A percentile compares a stretch with the other conserved stretches of the same genome.
phyloP scores from a whole-genome alignment of 2,888 invertebrate species.

The Drosophila nr. perissopoda region DNA sequence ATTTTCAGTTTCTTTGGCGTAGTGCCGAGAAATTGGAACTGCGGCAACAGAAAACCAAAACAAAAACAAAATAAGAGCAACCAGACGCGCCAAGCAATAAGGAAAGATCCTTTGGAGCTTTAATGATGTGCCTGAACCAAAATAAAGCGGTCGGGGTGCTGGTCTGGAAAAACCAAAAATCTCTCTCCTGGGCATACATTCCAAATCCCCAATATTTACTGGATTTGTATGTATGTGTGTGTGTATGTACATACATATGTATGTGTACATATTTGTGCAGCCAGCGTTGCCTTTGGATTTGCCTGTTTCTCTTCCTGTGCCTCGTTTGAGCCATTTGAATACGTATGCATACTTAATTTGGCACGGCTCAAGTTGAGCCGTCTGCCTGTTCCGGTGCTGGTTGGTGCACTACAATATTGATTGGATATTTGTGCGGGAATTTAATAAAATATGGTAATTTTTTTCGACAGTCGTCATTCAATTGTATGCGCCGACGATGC shows the following conservation, averaged over 20 bases:
- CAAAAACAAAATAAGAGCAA: conserved; percentile 32
- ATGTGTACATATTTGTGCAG: conserved; percentile 37
- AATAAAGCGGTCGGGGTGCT: conserved; percentile 39
- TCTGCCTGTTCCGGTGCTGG: conserved; percentile 55
- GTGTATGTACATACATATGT: conserved; percentile 32
- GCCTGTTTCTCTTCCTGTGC: conserved; percentile 22
- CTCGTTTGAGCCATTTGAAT: conserved; percentile 71
- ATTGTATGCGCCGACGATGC: conserved; percentile 48
- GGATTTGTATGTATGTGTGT: conserved; percentile 30
- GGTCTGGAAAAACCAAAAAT: conserved; percentile 73
- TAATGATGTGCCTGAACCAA: conserved; percentile 71
- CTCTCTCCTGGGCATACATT: conserved; percentile 64
- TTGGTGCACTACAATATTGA: conserved; percentile 76
- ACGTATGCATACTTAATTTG: conserved; percentile 79
- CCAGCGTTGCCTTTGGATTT: conserved; percentile 34
- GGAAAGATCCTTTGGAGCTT: conserved; percentile 38
- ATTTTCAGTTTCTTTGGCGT: conserved; percentile 31
- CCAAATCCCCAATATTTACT: conserved; percentile 29
- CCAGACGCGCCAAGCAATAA: conserved; percentile 43
- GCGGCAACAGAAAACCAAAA: conserved; percentile 21
- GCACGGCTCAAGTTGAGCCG: conserved; percentile 49
- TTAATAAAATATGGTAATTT: conserved; percentile 81
- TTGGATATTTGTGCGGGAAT: conserved; percentile 78
- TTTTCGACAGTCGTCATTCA: conserved; percentile 60
- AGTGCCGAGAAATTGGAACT: conserved; percentile 18